Evolutionary conservation across 2,888 invertebrate species (phyloP), one percentile per base, ranked within the genome.

Genomic region (Noctua janthina): DNA sequence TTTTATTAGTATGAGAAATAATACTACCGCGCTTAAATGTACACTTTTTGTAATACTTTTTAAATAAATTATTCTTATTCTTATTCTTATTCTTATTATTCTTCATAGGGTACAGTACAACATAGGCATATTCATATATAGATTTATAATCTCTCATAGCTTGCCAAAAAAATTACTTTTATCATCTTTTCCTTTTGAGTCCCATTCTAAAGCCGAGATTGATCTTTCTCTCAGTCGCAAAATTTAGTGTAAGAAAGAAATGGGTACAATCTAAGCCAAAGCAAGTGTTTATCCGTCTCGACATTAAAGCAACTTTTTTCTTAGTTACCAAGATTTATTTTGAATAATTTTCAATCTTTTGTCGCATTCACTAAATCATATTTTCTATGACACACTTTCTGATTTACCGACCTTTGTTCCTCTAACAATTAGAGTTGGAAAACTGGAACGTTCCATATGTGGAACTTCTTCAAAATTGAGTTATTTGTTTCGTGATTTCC

Each of bases 401-500:
- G 17, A 20, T 7, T 79, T 17, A 46, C 15, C 10, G 20, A 67
- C 1, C 10, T 43, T 46, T 35, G 4, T 23, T 20, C 0, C 10
- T 23, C 1, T n/a, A 13, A 10, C 39, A 13, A 82, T 35, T 20
- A 3, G 23, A 35, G 49, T 8, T 0, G 29, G 7, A 59, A 67
- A 74, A 39, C 35, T 39, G 15, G 5, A 78, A 46, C n/a, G 78
- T 66, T 77, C 20, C 43, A n/a, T 13, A 39, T 13, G 15, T 70
- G 10, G 13, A 43, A 81, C 46, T 76, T 67, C 7, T 67, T 70
- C 23, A 35, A 75, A 74, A 66, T 70, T 64, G 20, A 86, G 54
- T 82, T 86, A 73, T 73, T 39, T 81, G 69, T 81, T 70, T 17
- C 23, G 76, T 39, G 39, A 66, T 59, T 81, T 73, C 20, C 35